Evolutionary conservation across 2,113 vertebrate species (phyloP).

Genomic region (Coturnix japonica): DNA sequence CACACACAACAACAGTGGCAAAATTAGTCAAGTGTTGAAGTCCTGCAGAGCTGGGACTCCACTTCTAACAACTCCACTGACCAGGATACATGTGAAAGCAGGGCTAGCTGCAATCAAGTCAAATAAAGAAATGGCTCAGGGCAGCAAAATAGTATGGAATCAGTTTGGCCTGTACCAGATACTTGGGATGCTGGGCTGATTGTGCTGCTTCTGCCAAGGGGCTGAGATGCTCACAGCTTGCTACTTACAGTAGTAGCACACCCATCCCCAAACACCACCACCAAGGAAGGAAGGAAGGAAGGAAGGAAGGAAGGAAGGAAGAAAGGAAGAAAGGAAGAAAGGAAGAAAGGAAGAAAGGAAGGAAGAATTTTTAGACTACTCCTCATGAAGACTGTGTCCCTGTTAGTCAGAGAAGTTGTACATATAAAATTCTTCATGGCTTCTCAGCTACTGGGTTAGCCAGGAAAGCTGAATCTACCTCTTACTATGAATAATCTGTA

Average conservation of each 20-base stretch:
- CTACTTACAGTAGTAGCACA: too few relatives aligned
- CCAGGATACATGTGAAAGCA: accelerated
- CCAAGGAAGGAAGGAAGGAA: too few relatives aligned
- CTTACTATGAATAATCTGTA: background rate
- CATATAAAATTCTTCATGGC: background rate
- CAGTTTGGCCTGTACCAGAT: background rate
- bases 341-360: too few relatives aligned
- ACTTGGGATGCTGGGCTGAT: background rate
- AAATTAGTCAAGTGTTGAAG: background rate
- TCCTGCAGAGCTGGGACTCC: accelerated
- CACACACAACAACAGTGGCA: accelerated
- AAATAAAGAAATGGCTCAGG: background rate
- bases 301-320: too few relatives aligned
- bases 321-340: too few relatives aligned
- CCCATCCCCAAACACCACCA: too few relatives aligned
- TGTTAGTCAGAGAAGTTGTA: background rate
- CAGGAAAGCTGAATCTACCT: background rate
- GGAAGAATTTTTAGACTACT: background rate
- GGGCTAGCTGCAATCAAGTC: background rate
- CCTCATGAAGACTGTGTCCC: background rate
- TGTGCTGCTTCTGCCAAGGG: too few relatives aligned
- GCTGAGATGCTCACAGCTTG: too few relatives aligned
- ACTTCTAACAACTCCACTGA: accelerated
- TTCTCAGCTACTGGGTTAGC: background rate
- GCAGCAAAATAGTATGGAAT: background rate